Evolutionary conservation across 2,113 vertebrate genomes (phyloP).

Genomic region (Eclectus roratus): DNA sequence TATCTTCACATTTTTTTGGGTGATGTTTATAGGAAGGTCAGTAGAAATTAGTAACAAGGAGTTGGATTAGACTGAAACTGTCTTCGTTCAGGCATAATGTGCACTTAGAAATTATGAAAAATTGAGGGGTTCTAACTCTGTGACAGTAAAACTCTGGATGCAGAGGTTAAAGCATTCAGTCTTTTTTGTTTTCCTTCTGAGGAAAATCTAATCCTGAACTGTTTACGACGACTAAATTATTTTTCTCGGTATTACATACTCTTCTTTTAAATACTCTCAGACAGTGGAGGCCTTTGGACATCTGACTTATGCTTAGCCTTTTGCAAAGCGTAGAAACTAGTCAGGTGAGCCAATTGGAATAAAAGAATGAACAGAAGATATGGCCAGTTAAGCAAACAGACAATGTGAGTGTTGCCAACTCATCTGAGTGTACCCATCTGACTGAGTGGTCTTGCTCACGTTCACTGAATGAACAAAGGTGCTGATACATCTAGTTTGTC

Average conservation of each 20-base stretch:
- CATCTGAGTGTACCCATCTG: not conserved
- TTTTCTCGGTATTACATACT: not conserved
- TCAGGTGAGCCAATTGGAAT: not conserved
- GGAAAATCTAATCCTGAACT: not conserved
- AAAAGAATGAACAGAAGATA: not conserved
- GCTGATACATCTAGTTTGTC: not conserved
- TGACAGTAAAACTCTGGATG: not conserved
- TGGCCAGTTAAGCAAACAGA: not conserved
- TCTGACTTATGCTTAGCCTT: not conserved
- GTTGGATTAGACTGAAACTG: not conserved
- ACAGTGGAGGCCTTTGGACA: not conserved
- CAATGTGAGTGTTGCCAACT: not conserved
- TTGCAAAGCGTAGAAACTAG: not conserved
- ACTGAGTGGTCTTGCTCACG: not conserved
- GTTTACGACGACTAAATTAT: not conserved
- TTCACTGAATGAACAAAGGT: not conserved
- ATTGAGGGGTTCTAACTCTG: not conserved
- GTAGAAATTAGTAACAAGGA: not conserved
- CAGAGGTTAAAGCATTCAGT: not conserved
- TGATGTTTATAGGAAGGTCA: not conserved
- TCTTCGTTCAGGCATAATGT: not conserved
- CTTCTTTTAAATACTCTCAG: not conserved
- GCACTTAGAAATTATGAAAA: not conserved
- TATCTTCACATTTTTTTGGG: not conserved
- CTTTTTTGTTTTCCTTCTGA: not conserved